Evolutionary conservation across 2,888 invertebrate genomes (phyloP), one percentile per base, ranked within the genome.

Genomic region (Ormyrus nitidulus): DNA sequence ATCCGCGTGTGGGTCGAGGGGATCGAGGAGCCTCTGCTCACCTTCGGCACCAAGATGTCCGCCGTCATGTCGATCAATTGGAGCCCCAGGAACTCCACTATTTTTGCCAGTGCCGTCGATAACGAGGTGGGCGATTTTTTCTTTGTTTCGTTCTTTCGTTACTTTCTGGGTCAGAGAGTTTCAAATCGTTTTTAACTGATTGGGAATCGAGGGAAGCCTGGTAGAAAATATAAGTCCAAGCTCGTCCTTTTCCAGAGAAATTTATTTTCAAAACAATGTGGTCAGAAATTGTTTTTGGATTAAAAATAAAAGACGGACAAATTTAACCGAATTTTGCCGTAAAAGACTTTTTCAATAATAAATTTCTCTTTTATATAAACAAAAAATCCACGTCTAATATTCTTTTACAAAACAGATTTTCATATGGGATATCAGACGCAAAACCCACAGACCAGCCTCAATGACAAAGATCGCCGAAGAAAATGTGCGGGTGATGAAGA

Each of bases 361-460:
- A 56, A 56, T 56, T n/a, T 10, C 56, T n/a, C 9, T 56, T 56
- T 56, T 56, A 56, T 1, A n/a, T 11, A 11, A 10, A 11, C n/a
- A 66, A 53, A 66, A 54, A 9, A 53, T 49, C 51, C 19, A 1
- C 19, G 19, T 2, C 19, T 19, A 19, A 19, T 1, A 2, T 19
- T 19, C 19, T 2, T 19, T 19, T 19, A 19, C 19, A 19, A 19
- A 10, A n/a, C 46, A 82, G 82, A 92, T 97, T 13, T 94, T 94
- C 71, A 91, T 96, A 46, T 97, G 97, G 97, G 96, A 97, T 88
- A 91, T 96, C 8, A 93, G 94, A 6, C 91, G 95, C 44, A 96
- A 95, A 87, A 93, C 93, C 0, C 93, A 95, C 81, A 93, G 93
- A 72, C 95, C 96, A 0, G 93, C 93, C 81, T 93, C 93, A 0